Evolutionary conservation across 2,113 vertebrate species (phyloP).

Genomic region (Carassius gibelio): DNA sequence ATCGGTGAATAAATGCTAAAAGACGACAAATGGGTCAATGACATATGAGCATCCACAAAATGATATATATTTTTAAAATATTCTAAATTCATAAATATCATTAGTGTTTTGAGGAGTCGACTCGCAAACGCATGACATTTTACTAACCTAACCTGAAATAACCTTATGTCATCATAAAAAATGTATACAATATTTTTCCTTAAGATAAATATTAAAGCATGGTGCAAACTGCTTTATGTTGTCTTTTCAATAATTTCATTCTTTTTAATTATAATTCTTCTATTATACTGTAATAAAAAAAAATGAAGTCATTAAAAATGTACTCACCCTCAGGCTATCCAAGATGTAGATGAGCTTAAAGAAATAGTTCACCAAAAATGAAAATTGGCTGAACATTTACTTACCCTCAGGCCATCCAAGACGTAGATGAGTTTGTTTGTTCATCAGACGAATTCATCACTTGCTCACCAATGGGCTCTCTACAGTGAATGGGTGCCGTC

Average conservation of each 20-base stretch:
- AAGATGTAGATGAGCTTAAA: background rate
- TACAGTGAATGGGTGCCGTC: background rate
- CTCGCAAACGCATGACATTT: background rate
- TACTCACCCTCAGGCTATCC: background rate
- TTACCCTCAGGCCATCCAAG: background rate
- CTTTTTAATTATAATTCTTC: background rate
- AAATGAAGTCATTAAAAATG: background rate
- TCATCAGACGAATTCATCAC: background rate
- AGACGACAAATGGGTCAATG: background rate
- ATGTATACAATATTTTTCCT: background rate
- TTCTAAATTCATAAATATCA: background rate
- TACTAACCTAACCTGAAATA: background rate
- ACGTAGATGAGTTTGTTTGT: background rate
- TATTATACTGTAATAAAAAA: background rate
- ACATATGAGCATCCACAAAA: no score
- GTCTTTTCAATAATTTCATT: background rate
- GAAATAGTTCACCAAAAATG: background rate
- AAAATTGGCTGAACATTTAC: background rate
- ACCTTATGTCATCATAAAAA: background rate
- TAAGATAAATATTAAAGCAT: background rate
- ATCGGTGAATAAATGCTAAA: background rate
- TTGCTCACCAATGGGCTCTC: background rate
- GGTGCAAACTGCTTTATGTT: background rate
- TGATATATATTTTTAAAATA: background rate
- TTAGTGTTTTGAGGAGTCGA: background rate